phyloP scores from a whole-genome alignment of 2,797 vertebrate genomes.

The Ceryle rudis region DNA sequence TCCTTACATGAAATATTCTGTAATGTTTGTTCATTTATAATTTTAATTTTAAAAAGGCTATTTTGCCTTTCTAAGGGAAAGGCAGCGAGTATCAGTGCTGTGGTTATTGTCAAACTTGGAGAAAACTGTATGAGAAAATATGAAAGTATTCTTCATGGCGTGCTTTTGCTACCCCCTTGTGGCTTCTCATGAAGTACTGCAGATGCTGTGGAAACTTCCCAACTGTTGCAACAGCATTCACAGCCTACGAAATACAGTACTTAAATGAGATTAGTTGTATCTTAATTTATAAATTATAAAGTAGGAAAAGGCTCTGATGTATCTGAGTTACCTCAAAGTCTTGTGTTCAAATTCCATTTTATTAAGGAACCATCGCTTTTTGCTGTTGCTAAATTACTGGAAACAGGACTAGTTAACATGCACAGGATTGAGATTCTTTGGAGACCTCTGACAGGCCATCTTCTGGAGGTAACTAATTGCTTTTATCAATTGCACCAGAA shows the following conservation, averaged over 20 bases:
- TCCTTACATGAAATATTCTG: background rate
- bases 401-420: slow-evolving; percentile 98
- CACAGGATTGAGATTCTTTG: slow-evolving; percentile 97
- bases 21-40: background rate
- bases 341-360: background rate
- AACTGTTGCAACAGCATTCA: background rate
- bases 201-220: background rate
- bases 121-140: background rate
- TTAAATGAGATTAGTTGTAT: background rate
- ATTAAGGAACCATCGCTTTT: slow-evolving; percentile 95
- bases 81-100: fast-evolving
- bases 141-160: background rate
- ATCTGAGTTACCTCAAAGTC: background rate
- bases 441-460: slow-evolving; percentile 95
- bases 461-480: slow-evolving; percentile 89
- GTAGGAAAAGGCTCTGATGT: background rate
- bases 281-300: background rate
- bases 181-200: background rate
- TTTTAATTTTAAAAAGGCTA: background rate
- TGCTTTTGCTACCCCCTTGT: slow-evolving; percentile 21
- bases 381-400: slow-evolving; percentile 96
- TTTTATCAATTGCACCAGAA: background rate
- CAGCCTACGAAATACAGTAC: fast-evolving
- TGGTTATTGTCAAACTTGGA: background rate
- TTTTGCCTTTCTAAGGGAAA: background rate